Conservation (phyloP, 1,140 invertebrate genomes). For the Maconellicoccus hirsutus region DNA sequence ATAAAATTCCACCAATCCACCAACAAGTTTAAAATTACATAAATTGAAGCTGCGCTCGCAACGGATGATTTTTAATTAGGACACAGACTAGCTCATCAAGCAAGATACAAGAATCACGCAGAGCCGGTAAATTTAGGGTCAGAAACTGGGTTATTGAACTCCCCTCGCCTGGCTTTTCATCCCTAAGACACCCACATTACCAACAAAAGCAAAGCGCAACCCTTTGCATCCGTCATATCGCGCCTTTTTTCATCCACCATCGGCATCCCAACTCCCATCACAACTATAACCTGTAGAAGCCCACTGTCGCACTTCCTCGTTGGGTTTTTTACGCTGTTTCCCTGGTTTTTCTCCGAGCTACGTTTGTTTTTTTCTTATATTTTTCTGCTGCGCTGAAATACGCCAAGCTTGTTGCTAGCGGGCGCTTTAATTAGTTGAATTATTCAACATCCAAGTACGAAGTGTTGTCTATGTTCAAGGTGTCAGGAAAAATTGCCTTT, state of each 20-base stretch:
- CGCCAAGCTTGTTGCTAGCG: too few species aligned
- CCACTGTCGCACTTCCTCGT: background rate
- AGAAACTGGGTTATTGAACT: slow-evolving; percentile 8
- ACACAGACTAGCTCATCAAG: background rate
- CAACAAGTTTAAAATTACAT: too few species aligned
- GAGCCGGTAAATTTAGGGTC: background rate
- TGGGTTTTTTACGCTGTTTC: background rate
- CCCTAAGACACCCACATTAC: background rate
- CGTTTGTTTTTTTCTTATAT: too few species aligned
- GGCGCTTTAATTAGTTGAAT: too few species aligned
- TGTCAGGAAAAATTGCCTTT: too few species aligned
- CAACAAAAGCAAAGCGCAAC: slow-evolving; percentile 2
- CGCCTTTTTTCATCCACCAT: background rate
- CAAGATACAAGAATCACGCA: background rate
- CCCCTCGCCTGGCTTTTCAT: background rate
- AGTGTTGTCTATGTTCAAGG: too few species aligned
- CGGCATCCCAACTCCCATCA: background rate
- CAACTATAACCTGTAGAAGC: background rate
- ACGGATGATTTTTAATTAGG: background rate
- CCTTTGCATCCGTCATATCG: slow-evolving; percentile 7
- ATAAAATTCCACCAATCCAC: too few species aligned
- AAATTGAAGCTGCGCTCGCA: background rate
- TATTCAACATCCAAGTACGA: too few species aligned
- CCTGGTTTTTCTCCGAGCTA: too few species aligned
- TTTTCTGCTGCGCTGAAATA: too few species aligned